These are phyloP conservation scores for Limnephilus marmoratus DNA, from an alignment of 2,888 invertebrate genomes.

Conservation along the genomic window DNA sequence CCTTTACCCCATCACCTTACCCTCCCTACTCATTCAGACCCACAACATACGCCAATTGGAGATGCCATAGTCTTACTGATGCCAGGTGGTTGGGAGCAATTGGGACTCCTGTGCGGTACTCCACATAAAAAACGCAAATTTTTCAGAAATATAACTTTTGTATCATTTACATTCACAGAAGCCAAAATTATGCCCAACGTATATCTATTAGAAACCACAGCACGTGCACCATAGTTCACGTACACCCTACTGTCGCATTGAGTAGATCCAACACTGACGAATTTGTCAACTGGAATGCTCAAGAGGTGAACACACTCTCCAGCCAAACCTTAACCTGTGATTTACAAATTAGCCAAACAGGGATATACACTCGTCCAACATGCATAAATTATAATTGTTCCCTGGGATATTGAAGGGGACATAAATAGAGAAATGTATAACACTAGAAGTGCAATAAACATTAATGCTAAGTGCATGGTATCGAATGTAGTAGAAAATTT, in stretches of 20 bases:
- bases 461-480: background rate
- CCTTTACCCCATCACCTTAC: too few species aligned
- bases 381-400: constrained; percentile 13
- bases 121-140: too few species aligned
- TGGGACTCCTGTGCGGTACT: too few species aligned
- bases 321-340: constrained; percentile 38
- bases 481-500: background rate
- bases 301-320: background rate
- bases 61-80: too few species aligned
- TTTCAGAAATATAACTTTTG: too few species aligned
- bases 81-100: too few species aligned
- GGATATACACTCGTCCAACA: constrained; percentile 30
- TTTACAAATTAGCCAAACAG: constrained; percentile 49
- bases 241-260: background rate
- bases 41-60: too few species aligned
- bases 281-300: constrained; percentile 40
- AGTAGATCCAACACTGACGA: constrained; percentile 26
- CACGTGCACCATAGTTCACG: background rate
- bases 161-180: background rate
- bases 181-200: background rate
- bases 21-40: too few species aligned
- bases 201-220: background rate
- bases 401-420: background rate
- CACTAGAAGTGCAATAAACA: background rate
- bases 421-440: background rate